Conservation (phyloP, 1,140 invertebrate genomes). For the Potamilus streckersoni region DNA sequence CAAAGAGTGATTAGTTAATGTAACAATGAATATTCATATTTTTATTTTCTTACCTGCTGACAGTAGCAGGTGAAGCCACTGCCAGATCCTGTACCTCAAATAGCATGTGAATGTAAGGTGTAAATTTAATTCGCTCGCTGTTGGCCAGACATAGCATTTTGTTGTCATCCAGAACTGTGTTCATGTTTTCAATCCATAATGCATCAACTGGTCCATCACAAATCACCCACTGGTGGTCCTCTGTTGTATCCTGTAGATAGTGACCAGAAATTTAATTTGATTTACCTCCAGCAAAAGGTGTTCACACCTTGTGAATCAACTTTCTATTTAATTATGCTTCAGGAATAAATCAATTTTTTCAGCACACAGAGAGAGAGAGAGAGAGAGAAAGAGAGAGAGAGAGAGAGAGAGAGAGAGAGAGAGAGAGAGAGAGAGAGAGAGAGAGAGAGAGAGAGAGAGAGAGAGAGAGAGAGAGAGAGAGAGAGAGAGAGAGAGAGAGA, state of each 20-base stretch:
- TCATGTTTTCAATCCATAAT: constrained; percentile 71
- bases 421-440: no score
- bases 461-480: no score
- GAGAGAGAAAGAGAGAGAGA: no score
- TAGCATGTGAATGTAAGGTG: constrained; percentile 69
- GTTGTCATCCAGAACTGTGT: constrained; percentile 71
- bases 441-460: no score
- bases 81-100: constrained; percentile 70
- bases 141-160: constrained; percentile 72
- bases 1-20: no score
- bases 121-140: constrained; percentile 69
- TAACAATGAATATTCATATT: no score
- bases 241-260: constrained; percentile 59
- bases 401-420: no score
- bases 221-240: constrained; percentile 68
- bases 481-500: no score
- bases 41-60: constrained; percentile 58
- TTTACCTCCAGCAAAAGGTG: not conserved
- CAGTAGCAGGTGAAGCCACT: constrained; percentile 69
- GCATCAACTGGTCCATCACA: constrained; percentile 70
- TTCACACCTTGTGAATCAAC: no score
- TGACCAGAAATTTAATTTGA: not conserved
- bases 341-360: no score
- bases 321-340: no score
- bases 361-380: no score